Evolutionary conservation across 2,797 vertebrate species (phyloP).

Genomic region (Epinephelus awoara): DNA sequence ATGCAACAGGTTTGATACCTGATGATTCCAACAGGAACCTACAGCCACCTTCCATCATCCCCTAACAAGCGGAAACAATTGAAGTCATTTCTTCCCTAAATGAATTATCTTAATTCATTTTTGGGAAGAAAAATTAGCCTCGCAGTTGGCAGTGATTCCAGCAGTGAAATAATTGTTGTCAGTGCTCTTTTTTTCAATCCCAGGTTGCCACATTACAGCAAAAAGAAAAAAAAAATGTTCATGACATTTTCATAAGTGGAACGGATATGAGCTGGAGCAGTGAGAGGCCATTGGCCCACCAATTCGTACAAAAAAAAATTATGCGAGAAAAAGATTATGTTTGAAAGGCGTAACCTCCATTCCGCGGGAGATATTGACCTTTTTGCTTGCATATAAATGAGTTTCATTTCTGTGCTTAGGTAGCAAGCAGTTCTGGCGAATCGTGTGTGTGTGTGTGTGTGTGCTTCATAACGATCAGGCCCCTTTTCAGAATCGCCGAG

Average conservation of each 20-base stretch:
- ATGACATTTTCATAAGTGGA: conserved; percentile 63
- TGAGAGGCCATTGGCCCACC: conserved; percentile 23
- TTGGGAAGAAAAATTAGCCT: conserved; percentile 24
- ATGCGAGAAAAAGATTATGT: conserved; percentile 55
- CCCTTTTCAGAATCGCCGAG: conserved; percentile 30
- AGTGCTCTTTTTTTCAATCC: conserved; percentile 48
- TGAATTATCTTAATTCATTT: conserved; percentile 38
- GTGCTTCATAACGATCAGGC: conserved; percentile 42
- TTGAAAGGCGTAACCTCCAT: conserved; percentile 64
- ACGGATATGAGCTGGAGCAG: conserved; percentile 28
- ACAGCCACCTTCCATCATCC: conserved; percentile 19
- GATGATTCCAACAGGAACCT: conserved; percentile 65
- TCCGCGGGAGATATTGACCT: conserved; percentile 54
- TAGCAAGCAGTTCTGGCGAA: conserved; percentile 23
- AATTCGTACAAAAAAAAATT: conserved; percentile 17
- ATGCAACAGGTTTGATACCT: conserved; percentile 85
- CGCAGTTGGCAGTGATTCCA: conserved; percentile 12
- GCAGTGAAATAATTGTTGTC: conserved; percentile 36
- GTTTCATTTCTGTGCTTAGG: conserved; percentile 35
- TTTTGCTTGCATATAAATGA: conserved; percentile 63
- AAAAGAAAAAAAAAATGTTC: conserved; percentile 22
- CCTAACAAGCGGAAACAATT: conserved; percentile 24
- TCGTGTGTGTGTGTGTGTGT: background rate
- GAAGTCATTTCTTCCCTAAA: conserved; percentile 32
- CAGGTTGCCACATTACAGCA: conserved; percentile 41